Evolutionary conservation across 2,113 vertebrate genomes (phyloP).

Genomic region (Leptodactylus fuscus): DNA sequence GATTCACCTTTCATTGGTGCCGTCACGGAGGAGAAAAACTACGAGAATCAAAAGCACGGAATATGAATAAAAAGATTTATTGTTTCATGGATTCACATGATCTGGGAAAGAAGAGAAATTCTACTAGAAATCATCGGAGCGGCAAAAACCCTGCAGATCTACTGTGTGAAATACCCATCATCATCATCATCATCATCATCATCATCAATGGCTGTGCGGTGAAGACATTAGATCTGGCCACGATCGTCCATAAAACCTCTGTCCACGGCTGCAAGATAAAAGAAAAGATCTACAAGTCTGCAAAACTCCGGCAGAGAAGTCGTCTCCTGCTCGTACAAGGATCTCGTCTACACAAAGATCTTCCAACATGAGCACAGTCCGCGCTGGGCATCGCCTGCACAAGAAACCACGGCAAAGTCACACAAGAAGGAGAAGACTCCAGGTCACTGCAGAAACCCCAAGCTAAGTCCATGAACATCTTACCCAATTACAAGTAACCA

Average conservation of each 20-base stretch:
- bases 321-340: too few relatives aligned
- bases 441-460: too few relatives aligned
- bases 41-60: too few relatives aligned
- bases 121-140: neutral
- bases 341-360: too few relatives aligned
- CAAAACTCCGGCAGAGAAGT: neutral
- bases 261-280: neutral
- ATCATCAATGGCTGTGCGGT: neutral
- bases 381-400: too few relatives aligned
- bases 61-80: neutral
- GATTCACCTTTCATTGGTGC: too few relatives aligned
- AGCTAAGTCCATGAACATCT: too few relatives aligned
- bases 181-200: neutral
- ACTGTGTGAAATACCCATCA: neutral
- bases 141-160: neutral
- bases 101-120: neutral
- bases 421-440: too few relatives aligned
- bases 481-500: too few relatives aligned
- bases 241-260: neutral
- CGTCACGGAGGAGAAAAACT: too few relatives aligned
- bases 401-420: too few relatives aligned
- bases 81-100: neutral
- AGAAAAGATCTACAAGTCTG: neutral
- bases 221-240: neutral
- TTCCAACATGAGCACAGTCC: too few relatives aligned